These are phyloP conservation scores for Apodemia duryi DNA, from an alignment of 2,888 invertebrate genomes.

Conservation along the genomic window DNA sequence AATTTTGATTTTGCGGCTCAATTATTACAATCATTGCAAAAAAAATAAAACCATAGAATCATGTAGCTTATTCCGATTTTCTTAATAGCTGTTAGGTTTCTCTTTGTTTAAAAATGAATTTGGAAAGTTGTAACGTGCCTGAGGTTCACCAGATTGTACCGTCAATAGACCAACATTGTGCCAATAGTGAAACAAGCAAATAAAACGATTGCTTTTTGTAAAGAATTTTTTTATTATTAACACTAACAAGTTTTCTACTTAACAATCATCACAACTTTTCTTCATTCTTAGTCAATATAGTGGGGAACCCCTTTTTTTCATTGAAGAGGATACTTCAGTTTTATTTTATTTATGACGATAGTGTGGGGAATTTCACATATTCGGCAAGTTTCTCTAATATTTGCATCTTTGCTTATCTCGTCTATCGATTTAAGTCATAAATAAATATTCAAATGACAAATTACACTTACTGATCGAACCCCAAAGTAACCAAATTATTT, in stretches of 20 bases:
- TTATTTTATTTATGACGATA: constrained; percentile 12
- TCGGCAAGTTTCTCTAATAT: constrained; percentile 11
- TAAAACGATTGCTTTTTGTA: constrained; percentile 15
- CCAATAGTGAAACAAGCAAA: constrained; percentile 27
- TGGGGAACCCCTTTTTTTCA: constrained; percentile 3
- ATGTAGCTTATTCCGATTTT: constrained; percentile 22
- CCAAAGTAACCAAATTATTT: too few species aligned
- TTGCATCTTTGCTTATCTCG: constrained; percentile 6
- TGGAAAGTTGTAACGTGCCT: constrained; percentile 25
- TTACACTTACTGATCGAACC: too few species aligned
- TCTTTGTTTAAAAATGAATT: constrained; percentile 25
- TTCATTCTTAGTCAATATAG: constrained; percentile 6
- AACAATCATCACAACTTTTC: constrained; percentile 7
- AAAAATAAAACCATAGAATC: constrained; percentile 16
- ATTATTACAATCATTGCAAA: constrained; percentile 24
- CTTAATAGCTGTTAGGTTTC: constrained; percentile 23
- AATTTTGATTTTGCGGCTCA: constrained; percentile 24
- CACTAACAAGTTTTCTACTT: neutral
- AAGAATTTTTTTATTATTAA: neutral
- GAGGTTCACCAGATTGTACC: constrained; percentile 27
- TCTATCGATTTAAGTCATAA: neutral
- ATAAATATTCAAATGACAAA: too few species aligned
- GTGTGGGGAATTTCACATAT: constrained; percentile 12
- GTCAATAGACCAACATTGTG: constrained; percentile 24
- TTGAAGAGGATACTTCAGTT: constrained; percentile 9